Evolutionary conservation across 1,140 invertebrate species (phyloP).

Genomic region (Ceratina australensis): DNA sequence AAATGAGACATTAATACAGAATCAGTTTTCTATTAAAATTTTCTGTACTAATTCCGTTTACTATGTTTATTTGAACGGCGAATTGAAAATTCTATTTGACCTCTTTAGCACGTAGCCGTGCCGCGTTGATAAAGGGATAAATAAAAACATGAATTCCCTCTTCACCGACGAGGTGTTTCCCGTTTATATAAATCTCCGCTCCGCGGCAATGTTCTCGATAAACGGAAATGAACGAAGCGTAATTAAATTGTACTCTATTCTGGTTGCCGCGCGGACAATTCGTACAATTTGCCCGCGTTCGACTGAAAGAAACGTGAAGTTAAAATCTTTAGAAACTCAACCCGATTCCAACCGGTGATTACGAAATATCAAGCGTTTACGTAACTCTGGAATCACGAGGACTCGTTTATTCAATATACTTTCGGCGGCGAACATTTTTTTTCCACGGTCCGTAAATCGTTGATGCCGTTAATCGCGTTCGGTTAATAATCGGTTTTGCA

Average conservation of each 20-base stretch:
- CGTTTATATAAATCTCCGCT: background rate
- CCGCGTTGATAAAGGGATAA: background rate
- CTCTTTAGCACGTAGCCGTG: too few species aligned
- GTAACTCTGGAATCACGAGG: too few species aligned
- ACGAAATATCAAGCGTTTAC: too few species aligned
- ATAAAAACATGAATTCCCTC: background rate
- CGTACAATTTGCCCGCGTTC: background rate
- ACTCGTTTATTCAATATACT: too few species aligned
- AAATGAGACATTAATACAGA: too few species aligned
- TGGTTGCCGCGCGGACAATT: background rate
- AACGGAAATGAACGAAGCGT: background rate
- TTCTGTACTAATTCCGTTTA: background rate
- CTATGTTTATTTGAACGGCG: too few species aligned
- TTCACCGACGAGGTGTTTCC: background rate
- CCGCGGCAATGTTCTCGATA: background rate
- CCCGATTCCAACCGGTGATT: too few species aligned
- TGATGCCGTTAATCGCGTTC: constrained; percentile 1
- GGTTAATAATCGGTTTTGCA: constrained; percentile 5
- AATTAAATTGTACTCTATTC: constrained; percentile 18
- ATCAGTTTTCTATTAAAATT: too few species aligned
- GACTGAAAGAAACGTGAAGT: background rate
- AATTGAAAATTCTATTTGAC: too few species aligned
- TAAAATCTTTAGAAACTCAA: background rate
- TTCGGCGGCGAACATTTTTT: too few species aligned
- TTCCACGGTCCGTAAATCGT: background rate